Percentiles rank a stretch among this genome's conserved stretches.
Conservation (phyloP, 1,140 invertebrate genomes). For the Eupeodes corollae region DNA sequence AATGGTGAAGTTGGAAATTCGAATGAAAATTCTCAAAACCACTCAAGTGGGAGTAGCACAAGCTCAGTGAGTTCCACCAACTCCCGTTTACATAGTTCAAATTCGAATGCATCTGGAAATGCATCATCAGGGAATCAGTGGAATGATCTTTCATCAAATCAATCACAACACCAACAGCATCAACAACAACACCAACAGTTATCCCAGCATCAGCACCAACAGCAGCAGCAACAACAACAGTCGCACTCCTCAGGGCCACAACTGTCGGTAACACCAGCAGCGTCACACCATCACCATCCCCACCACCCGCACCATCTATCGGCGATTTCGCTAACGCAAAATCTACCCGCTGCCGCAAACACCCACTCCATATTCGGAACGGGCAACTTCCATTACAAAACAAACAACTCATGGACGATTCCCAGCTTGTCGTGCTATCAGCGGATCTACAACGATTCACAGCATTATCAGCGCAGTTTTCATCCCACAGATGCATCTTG, state of each 20-base stretch:
- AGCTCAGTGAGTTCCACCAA: neutral
- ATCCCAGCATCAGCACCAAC: slow-evolving; percentile 5
- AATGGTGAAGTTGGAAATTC: slow-evolving; percentile 10
- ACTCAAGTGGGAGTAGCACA: slow-evolving; percentile 13
- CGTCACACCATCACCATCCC: slow-evolving; percentile 25
- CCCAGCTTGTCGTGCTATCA: slow-evolving; percentile 26
- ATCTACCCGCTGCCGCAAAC: slow-evolving; percentile 14
- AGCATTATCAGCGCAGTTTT: slow-evolving; percentile 27
- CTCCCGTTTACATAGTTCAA: too few relatives aligned
- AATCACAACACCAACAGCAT: slow-evolving; percentile 17
- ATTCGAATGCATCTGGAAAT: neutral
- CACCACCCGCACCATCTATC: slow-evolving; percentile 14
- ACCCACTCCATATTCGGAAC: slow-evolving; percentile 32
- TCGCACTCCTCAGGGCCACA: slow-evolving; percentile 13
- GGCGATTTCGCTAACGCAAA: slow-evolving; percentile 11
- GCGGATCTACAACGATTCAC: slow-evolving; percentile 28
- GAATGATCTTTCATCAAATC: neutral
- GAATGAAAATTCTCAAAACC: slow-evolving; percentile 6
- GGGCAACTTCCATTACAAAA: slow-evolving; percentile 34
- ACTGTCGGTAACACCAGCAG: slow-evolving; percentile 19
- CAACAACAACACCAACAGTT: slow-evolving; percentile 18
- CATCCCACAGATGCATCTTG: slow-evolving; percentile 1
- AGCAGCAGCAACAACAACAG: slow-evolving; percentile 7
- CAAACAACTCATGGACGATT: slow-evolving; percentile 33
- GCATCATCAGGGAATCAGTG: neutral